These are phyloP conservation scores for Diorhabda sublineata DNA, from an alignment of 1,140 invertebrate genomes.

Conservation along the genomic window DNA sequence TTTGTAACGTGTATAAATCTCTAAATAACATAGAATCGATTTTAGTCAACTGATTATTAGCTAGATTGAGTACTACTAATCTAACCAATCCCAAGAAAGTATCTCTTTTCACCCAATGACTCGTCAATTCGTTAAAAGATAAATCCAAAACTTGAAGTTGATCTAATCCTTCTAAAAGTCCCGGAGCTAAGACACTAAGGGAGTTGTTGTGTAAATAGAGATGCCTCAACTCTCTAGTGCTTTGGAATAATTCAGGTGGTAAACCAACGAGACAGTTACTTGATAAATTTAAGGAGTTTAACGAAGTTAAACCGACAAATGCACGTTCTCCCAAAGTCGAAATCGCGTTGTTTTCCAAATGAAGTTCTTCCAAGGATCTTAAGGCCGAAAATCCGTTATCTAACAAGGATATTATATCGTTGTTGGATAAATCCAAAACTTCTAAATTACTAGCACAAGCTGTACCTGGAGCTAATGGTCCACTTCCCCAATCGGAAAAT, in stretches of 20 bases:
- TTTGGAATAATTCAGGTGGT: conserved; percentile 69
- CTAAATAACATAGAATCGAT: conserved; percentile 71
- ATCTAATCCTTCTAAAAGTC: conserved; percentile 69
- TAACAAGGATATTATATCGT: conserved; percentile 64
- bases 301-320: conserved; percentile 60
- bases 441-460: conserved; percentile 63
- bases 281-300: conserved; percentile 71
- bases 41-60: conserved; percentile 65
- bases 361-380: conserved; percentile 59
- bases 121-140: conserved; percentile 72
- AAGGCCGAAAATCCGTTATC: conserved; percentile 67
- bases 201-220: conserved; percentile 79
- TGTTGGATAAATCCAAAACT: conserved; percentile 68
- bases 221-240: conserved; percentile 62
- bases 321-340: conserved; percentile 67
- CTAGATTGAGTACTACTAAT: conserved; percentile 71
- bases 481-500: conserved; percentile 59
- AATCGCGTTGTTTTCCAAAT: conserved; percentile 70
- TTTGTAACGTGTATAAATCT: conserved; percentile 70
- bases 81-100: conserved; percentile 70
- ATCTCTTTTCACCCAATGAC: conserved; percentile 71
- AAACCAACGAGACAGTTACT: conserved; percentile 70
- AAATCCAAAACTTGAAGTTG: conserved; percentile 74
- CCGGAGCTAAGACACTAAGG: conserved; percentile 68
- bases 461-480: conserved; percentile 48